Conservation (phyloP, 2,888 invertebrate genomes). For the Chromoteleia sp. region DNA sequence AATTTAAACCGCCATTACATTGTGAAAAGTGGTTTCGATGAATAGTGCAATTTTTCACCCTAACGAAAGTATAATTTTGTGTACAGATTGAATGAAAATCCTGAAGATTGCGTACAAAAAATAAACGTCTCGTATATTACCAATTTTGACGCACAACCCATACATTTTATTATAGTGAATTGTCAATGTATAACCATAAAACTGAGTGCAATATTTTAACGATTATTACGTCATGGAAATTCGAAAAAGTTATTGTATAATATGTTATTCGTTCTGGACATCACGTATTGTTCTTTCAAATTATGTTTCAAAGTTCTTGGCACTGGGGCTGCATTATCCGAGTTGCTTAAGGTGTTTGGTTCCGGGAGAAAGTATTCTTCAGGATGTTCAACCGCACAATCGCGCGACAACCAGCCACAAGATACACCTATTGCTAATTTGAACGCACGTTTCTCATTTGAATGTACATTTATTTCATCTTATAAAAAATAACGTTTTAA, state of each 20-base stretch:
- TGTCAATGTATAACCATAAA: conserved; percentile 14
- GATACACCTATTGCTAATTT: conserved; percentile 45
- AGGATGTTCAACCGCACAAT: conserved; percentile 52
- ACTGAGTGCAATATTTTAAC: conserved; percentile 17
- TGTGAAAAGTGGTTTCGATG: too few relatives aligned
- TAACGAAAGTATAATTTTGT: too few relatives aligned
- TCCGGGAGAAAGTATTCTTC: conserved; percentile 68
- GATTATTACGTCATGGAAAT: conserved; percentile 23
- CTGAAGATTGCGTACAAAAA: background rate
- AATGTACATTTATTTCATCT: too few relatives aligned
- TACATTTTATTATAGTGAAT: conserved; percentile 13
- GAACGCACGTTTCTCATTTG: conserved; percentile 16
- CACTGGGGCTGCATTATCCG: conserved; percentile 38
- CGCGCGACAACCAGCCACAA: conserved; percentile 24
- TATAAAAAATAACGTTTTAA: too few relatives aligned
- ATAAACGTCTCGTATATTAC: conserved; percentile 17
- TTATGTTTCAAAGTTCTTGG: conserved; percentile 44
- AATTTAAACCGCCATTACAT: too few relatives aligned
- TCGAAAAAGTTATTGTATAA: conserved; percentile 38
- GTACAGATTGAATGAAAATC: too few relatives aligned
- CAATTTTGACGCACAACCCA: background rate
- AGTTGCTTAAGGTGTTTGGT: conserved; percentile 48
- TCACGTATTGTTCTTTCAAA: conserved; percentile 46
- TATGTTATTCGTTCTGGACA: conserved; percentile 17
- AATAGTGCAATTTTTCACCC: background rate